A percentile compares a stretch with the other conserved stretches of the same genome.
These are phyloP conservation scores for Drosophila flavopinicola DNA, from an alignment of 2,888 invertebrate species.

Conservation along the genomic window DNA sequence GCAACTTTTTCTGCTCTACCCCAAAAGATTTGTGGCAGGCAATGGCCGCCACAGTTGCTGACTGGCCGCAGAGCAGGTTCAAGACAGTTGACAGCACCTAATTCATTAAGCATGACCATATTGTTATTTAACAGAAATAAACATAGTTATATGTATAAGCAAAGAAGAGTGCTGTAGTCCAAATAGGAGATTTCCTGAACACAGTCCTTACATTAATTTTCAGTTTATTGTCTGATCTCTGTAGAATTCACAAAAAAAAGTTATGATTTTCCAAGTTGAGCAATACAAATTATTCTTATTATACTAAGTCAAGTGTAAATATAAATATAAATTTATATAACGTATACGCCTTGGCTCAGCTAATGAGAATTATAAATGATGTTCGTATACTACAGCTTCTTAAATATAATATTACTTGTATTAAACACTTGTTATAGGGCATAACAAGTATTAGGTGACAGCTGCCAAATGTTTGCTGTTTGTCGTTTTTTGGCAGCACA, in stretches of 20 bases:
- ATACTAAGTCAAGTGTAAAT: too few relatives aligned
- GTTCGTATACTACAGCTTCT: neutral
- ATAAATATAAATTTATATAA: too few relatives aligned
- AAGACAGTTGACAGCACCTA: constrained; percentile 27
- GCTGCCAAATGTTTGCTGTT: constrained; percentile 69
- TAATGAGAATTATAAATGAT: too few relatives aligned
- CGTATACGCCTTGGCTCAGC: too few relatives aligned
- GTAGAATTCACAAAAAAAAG: too few relatives aligned
- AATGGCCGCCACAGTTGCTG: constrained; percentile 26
- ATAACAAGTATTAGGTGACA: constrained; percentile 61
- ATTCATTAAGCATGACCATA: constrained; percentile 53
- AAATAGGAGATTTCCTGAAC: too few relatives aligned
- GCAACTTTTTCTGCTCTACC: constrained; percentile 54
- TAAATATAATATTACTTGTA: constrained; percentile 3
- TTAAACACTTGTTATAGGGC: constrained; percentile 16
- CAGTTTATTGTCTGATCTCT: too few relatives aligned
- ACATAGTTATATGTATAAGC: too few relatives aligned
- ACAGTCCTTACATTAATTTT: too few relatives aligned
- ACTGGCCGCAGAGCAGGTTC: neutral
- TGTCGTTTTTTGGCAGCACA: constrained; percentile 52
- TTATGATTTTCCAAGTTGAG: too few relatives aligned
- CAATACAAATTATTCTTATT: too few relatives aligned
- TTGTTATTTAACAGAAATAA: constrained; percentile 2
- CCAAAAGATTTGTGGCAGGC: constrained; percentile 37
- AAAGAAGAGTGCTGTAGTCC: too few relatives aligned